phyloP scores from a whole-genome alignment of 2,797 vertebrate genomes.

The Chelidonichthys spinosus region DNA sequence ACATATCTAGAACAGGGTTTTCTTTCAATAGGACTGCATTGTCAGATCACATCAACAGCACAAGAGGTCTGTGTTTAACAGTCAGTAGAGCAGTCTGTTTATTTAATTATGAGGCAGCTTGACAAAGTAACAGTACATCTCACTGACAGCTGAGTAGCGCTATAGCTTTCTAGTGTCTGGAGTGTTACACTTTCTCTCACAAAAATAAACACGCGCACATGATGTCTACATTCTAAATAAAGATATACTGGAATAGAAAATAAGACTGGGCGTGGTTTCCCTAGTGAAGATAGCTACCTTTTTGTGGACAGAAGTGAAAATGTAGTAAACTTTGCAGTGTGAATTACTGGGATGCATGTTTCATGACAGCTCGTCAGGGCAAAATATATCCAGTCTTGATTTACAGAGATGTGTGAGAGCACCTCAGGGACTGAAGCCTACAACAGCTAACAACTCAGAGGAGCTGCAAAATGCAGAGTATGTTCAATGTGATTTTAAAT shows the following conservation, averaged over 20 bases:
- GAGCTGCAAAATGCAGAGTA: conserved; percentile 36
- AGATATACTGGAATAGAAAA: conserved; percentile 65
- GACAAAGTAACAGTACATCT: conserved; percentile 58
- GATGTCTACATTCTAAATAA: conserved; percentile 65
- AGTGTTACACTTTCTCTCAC: conserved; percentile 46
- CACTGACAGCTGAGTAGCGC: conserved; percentile 60
- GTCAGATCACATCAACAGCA: conserved; percentile 57
- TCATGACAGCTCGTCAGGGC: conserved; percentile 8
- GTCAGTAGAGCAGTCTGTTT: conserved; percentile 56
- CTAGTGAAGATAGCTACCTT: conserved; percentile 30
- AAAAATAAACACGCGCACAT: conserved; percentile 54
- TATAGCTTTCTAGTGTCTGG: conserved; percentile 61
- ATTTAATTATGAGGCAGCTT: conserved; percentile 65
- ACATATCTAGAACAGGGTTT: conserved; percentile 34
- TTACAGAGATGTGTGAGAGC: conserved; percentile 15
- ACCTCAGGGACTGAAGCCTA: conserved; percentile 35
- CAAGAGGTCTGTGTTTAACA: conserved; percentile 44
- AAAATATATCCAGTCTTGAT: background rate
- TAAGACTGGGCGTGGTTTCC: conserved; percentile 47
- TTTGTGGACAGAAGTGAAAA: conserved; percentile 29
- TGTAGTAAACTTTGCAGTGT: conserved; percentile 5
- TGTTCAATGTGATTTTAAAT: conserved; percentile 47
- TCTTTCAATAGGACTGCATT: conserved; percentile 23
- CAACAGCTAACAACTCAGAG: conserved; percentile 32
- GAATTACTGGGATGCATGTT: conserved; percentile 9